Conservation (phyloP, 2,113 vertebrate species). For the Cettia cetti region DNA sequence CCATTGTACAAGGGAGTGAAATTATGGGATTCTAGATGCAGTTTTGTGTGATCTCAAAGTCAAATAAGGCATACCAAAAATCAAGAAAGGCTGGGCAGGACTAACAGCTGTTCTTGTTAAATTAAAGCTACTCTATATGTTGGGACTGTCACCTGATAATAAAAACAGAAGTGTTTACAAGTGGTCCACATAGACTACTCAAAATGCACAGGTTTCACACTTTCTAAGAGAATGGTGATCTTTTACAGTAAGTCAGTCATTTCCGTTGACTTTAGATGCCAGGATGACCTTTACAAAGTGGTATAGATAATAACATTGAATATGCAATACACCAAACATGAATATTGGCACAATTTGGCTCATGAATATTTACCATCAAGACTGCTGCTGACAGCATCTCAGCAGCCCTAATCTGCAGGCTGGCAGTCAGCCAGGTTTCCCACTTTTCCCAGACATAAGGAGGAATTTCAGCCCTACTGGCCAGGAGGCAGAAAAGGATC, state of each 20-base stretch:
- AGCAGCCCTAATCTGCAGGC: conserved; percentile 4
- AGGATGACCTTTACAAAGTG: conserved; percentile 31
- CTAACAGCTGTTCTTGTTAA: conserved; percentile 6
- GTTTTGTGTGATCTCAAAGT: not conserved
- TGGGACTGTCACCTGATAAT: conserved; percentile 6
- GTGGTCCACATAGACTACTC: not conserved
- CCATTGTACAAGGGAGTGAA: not conserved
- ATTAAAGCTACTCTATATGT: not conserved
- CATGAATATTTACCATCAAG: conserved; percentile 61
- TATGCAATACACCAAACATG: conserved; percentile 20
- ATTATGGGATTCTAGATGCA: not conserved
- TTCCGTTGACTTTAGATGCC: conserved; percentile 19
- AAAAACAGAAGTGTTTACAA: conserved; percentile 36
- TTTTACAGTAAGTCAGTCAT: conserved; percentile 15
- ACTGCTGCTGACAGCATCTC: conserved; percentile 45
- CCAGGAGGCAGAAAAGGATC: not conserved
- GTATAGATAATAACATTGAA: conserved; percentile 36
- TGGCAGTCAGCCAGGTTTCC: conserved; percentile 38
- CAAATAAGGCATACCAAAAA: conserved; percentile 36
- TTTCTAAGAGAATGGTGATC: not conserved
- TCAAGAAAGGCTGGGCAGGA: not conserved
- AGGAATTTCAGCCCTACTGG: not conserved
- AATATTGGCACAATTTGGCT: conserved; percentile 40
- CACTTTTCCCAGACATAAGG: not conserved
- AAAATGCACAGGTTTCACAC: conserved; percentile 11